Conservation (phyloP, 2,888 invertebrate genomes). For the Phortica okadai region DNA sequence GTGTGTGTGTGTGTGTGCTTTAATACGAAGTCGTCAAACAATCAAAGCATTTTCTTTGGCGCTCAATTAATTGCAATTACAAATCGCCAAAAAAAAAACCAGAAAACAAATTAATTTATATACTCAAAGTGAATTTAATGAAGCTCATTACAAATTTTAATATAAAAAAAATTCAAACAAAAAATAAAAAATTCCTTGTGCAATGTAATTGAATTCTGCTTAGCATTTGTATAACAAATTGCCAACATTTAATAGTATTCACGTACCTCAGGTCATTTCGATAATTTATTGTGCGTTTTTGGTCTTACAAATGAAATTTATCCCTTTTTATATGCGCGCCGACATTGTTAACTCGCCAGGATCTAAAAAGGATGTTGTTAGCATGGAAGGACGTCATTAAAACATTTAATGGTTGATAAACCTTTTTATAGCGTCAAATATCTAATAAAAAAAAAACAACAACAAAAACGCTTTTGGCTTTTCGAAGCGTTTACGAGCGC, state of each 20-base stretch:
- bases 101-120: neutral
- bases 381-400: constrained; percentile 16
- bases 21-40: neutral
- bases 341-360: too few species aligned
- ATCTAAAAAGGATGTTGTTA: neutral
- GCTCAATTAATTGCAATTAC: constrained; percentile 4
- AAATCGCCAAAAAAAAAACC: neutral
- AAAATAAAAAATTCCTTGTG: neutral
- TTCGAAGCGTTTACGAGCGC: neutral
- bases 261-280: neutral
- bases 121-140: neutral
- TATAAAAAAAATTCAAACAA: neutral
- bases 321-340: neutral
- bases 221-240: neutral
- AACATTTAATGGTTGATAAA: constrained; percentile 26
- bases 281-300: neutral
- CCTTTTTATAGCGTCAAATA: constrained; percentile 3
- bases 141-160: neutral
- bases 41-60: neutral
- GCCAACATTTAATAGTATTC: too few species aligned
- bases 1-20: neutral
- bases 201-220: neutral
- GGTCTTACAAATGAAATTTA: constrained; percentile 8
- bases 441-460: neutral
- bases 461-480: neutral